These are phyloP conservation scores for Neosalanx taihuensis DNA, from an alignment of 2,797 vertebrate genomes.

Conservation along the genomic window DNA sequence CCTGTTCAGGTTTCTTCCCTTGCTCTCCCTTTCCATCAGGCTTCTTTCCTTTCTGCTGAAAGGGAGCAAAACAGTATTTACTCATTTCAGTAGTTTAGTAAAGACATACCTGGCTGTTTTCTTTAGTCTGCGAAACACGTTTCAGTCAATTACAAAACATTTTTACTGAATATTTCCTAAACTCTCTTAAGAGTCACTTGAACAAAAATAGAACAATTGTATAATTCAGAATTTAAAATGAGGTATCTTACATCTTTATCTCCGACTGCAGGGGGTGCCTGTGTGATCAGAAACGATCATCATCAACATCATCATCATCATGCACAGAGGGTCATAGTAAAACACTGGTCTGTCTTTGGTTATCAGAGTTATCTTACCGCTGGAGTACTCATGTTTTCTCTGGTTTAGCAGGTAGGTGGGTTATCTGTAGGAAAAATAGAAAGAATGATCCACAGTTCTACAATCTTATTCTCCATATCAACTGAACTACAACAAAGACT, in stretches of 20 bases:
- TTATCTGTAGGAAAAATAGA: background rate
- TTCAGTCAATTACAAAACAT: background rate
- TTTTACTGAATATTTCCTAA: background rate
- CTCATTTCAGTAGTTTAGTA: background rate
- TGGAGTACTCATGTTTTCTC: slow-evolving; percentile 36
- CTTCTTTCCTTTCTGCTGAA: background rate
- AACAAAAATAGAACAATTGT: background rate
- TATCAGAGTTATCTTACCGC: slow-evolving; percentile 20
- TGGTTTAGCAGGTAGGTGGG: background rate
- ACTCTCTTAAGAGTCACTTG: background rate
- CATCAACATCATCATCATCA: too few species aligned
- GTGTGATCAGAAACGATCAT: too few species aligned
- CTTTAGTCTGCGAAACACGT: background rate
- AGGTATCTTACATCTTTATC: too few species aligned
- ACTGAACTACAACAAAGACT: background rate
- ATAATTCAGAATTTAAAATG: too few species aligned
- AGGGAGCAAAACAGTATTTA: background rate
- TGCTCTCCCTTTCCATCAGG: background rate
- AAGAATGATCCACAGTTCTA: background rate
- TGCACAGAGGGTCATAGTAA: too few species aligned
- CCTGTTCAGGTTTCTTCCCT: background rate
- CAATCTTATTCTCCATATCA: background rate
- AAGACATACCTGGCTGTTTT: background rate
- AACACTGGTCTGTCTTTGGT: too few species aligned
- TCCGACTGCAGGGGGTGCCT: too few species aligned